Evolutionary conservation across 1,140 invertebrate genomes (phyloP).

Genomic region (Diuraphis noxia): DNA sequence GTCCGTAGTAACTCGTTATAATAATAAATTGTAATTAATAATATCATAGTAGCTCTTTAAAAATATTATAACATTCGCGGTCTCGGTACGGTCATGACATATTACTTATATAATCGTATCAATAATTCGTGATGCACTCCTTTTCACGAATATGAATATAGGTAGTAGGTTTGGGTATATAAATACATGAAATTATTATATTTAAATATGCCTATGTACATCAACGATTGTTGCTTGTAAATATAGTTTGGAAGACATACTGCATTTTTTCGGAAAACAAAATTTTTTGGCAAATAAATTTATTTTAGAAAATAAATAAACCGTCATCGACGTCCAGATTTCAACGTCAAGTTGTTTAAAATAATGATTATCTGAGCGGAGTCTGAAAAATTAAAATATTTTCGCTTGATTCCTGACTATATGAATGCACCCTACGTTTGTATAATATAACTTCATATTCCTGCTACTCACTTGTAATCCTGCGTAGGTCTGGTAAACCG

Average conservation of each 20-base stretch:
- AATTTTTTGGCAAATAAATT: background rate
- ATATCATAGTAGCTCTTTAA: background rate
- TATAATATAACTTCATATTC: background rate
- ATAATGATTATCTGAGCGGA: background rate
- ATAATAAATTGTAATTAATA: background rate
- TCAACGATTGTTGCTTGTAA: too few relatives aligned
- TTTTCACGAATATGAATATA: background rate
- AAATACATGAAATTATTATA: background rate
- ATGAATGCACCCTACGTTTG: background rate
- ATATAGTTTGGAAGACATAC: background rate
- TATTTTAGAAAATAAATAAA: background rate
- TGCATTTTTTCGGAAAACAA: background rate
- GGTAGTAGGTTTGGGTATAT: background rate
- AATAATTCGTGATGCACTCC: background rate
- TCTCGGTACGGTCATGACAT: background rate
- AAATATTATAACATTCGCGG: background rate
- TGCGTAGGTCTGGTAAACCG: slow-evolving; percentile 89
- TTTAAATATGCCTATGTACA: background rate
- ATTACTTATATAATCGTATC: too few relatives aligned
- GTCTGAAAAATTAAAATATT: background rate
- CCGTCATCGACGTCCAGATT: background rate
- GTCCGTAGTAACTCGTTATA: too few relatives aligned
- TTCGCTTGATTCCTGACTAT: background rate
- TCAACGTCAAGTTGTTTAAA: background rate
- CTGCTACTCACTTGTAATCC: slow-evolving; percentile 69